Evolutionary conservation across 1,140 invertebrate genomes (phyloP).

Genomic region (Daktulosphaira vitifoliae): DNA sequence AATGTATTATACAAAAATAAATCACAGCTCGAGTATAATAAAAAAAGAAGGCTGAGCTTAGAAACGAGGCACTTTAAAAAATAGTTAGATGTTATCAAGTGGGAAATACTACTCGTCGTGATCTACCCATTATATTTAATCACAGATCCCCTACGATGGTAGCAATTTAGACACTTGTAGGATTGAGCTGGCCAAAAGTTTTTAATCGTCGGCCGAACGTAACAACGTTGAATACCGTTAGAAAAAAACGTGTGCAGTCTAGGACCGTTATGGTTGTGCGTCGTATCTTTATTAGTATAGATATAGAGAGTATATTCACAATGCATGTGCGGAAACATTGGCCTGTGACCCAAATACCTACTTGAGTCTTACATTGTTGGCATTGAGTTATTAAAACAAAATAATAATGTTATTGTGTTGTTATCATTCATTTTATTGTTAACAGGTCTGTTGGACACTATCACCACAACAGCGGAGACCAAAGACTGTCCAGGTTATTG

Average conservation of each 20-base stretch:
- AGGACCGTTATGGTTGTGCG: constrained; percentile 12
- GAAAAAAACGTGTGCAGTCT: background rate
- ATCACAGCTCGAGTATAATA: no score
- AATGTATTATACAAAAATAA: no score
- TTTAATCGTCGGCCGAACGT: no score
- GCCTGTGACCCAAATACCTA: constrained; percentile 25
- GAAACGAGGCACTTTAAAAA: no score
- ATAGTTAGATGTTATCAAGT: no score
- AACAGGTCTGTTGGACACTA: constrained; percentile 68
- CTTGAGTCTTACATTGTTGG: background rate
- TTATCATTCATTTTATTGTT: background rate
- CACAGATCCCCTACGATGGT: no score
- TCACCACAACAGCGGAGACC: constrained; percentile 69
- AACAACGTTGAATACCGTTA: constrained; percentile 9
- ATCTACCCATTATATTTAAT: no score
- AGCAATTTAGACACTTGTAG: no score
- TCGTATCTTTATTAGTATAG: background rate
- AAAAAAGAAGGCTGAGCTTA: no score
- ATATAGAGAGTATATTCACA: no score
- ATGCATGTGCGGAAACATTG: background rate
- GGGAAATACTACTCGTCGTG: no score
- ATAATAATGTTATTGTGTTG: background rate
- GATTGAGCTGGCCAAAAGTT: no score
- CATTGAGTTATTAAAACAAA: background rate
- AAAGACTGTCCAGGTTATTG: constrained; percentile 79